Conservation (phyloP, 2,888 invertebrate species). For the Mythimna pallens region DNA sequence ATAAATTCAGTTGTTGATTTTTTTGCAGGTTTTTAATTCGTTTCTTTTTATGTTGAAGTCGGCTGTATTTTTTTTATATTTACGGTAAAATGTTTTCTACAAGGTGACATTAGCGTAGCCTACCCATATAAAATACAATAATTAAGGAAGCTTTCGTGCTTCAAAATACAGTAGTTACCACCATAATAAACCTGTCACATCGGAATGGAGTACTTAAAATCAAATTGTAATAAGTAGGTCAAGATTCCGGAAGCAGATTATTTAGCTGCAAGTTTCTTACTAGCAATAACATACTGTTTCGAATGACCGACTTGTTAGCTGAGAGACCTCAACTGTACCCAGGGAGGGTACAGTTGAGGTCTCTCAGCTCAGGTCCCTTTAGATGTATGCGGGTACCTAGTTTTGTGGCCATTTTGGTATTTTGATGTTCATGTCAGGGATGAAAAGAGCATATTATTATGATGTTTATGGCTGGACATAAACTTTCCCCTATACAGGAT, state of each 20-base stretch:
- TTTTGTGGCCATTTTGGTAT: neutral
- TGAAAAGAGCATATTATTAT: neutral
- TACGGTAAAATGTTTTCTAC: neutral
- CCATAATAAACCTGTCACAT: constrained; percentile 53
- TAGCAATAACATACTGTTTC: constrained; percentile 49
- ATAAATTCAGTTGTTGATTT: too few species aligned
- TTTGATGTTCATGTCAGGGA: neutral
- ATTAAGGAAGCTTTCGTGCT: constrained; percentile 41
- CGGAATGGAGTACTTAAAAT: constrained; percentile 48
- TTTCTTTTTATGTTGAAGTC: too few species aligned
- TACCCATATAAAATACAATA: neutral
- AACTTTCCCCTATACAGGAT: neutral
- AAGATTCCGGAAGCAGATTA: constrained; percentile 57
- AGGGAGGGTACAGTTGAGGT: too few species aligned
- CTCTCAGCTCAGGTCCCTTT: too few species aligned
- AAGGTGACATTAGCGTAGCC: neutral
- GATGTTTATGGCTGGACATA: neutral
- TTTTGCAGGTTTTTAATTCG: too few species aligned
- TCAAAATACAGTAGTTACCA: constrained; percentile 25
- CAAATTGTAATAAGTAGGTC: constrained; percentile 56
- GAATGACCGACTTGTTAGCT: constrained; percentile 29
- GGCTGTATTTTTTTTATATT: neutral
- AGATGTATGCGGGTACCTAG: neutral
- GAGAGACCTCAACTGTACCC: constrained; percentile 25
- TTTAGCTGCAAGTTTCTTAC: constrained; percentile 47